These are phyloP conservation scores for Liodrosophila aerea DNA, from an alignment of 2,888 invertebrate species.

Conservation along the genomic window DNA sequence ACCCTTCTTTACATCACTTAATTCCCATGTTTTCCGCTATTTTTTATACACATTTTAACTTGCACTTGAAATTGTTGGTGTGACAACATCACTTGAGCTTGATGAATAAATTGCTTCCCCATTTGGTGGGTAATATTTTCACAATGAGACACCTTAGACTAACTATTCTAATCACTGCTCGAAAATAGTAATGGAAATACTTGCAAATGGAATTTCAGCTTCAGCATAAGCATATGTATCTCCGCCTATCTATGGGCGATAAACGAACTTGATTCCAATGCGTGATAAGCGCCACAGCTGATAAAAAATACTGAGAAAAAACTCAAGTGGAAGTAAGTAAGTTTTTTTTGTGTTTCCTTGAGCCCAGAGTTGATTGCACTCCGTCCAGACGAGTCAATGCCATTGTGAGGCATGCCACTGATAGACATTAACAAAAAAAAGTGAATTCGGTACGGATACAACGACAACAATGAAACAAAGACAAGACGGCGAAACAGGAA, in stretches of 20 bases:
- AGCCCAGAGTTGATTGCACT: slow-evolving; percentile 51
- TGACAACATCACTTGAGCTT: slow-evolving; percentile 7
- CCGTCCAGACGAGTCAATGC: slow-evolving; percentile 52
- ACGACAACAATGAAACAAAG: slow-evolving; percentile 37
- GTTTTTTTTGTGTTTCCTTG: slow-evolving; percentile 3
- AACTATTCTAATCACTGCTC: slow-evolving; percentile 36
- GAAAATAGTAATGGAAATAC: not conserved
- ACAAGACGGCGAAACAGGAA: slow-evolving; percentile 23
- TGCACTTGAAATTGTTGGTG: slow-evolving; percentile 20
- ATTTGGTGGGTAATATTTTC: slow-evolving; percentile 16
- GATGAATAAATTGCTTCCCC: slow-evolving; percentile 23
- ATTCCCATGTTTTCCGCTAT: not conserved
- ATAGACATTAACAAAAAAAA: slow-evolving; percentile 36
- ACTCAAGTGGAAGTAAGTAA: slow-evolving; percentile 1
- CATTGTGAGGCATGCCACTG: slow-evolving; percentile 36
- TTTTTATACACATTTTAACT: not conserved
- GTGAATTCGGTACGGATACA: not conserved
- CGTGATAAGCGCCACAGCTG: no score
- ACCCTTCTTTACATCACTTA: not conserved
- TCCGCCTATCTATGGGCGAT: no score
- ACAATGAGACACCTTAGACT: slow-evolving; percentile 16
- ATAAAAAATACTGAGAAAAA: not conserved
- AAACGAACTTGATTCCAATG: not conserved
- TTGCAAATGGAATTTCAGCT: slow-evolving; percentile 4
- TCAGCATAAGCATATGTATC: no score